Base-by-base conservation (phyloP, 2,113 vertebrate species). In the Cyprinodon variegatus region DNA sequence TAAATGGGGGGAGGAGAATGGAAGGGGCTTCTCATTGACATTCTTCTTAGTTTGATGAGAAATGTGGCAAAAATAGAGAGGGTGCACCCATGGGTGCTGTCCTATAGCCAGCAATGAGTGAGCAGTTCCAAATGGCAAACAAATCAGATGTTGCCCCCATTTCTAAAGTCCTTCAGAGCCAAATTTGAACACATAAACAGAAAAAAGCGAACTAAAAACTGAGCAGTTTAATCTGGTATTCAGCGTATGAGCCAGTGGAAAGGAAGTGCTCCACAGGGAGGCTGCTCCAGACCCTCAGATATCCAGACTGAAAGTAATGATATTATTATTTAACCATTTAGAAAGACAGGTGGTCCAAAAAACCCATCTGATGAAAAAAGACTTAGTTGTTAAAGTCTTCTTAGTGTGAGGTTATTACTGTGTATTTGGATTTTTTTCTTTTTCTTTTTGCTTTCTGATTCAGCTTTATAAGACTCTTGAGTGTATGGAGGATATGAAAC, bases 21-120 rank as follows among this genome's bases (percentile, higher is more conserved):
- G 88, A 86, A 79, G 81, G 89, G 83, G 86, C 65, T 78, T 89
- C 88, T 92, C 86, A 89, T 92, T 93, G 88, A 92, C 89, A 93
- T 93, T 93, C 90, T 78, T 87, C 46, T 60, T 84, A 78, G 86
- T 90, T 88, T 86, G 82, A 89, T 85, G 78, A 65, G 74, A 88
- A 87, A 89, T 81, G 82, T 85, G 83, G 71, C 83, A 43, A 74
- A 79, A 63, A 70, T 61, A 72, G 5, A 61, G 46, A 72, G 68
- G 68, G 72, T 79, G 83, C 84, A 89, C 92, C 89, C 92, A 79
- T 83, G 92, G 91, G 92, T 87, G 86, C 91, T 92, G 91, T 93
- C 92, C 91, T 92, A 90, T 89, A 83, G 79, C 79, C 53, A 83
- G 76, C 60, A 68, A 83, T 70, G 88, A 89, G 72, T 74, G 76